Evolutionary conservation across 2,113 vertebrate genomes (phyloP), one percentile per base, ranked within the genome.

Genomic region (Siniperca chuatsi): DNA sequence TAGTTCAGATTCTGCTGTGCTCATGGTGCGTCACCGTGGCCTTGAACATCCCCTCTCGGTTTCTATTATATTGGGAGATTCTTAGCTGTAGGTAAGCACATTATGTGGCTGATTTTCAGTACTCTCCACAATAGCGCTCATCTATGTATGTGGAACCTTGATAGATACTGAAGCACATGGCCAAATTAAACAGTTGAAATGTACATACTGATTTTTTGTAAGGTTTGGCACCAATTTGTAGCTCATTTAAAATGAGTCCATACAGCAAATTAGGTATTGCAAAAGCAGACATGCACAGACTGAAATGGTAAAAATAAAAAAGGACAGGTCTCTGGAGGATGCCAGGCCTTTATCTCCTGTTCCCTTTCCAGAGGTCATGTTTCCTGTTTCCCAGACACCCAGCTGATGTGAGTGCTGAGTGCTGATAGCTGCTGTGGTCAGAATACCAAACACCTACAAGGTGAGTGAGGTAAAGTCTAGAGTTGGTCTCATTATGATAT

Each of bases 311-410:
- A 29, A 29, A 29, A 29, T 29, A 29, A 29, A 29, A 29, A 29
- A 29, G 35, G 71, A 65, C 50, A 40, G 23, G n/a, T 74, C 66
- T 50, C 67, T 55, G 44, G 69, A 78, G 40, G 71, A 82, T 12
- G 44, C n/a, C 62, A 6, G 78, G 23, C 74, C 65, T 72, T 78
- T 50, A 76, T 74, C 62, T 83, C 57, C 40, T 13, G 42, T 67
- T 77, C 64, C 42, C 57, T 40, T 52, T 78, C n/a, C 70, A 76
- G 80, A 87, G 91, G 86, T 88, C 35, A 76, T 75, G 81, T 80
- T 91, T 84, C 84, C 65, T 89, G 90, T 79, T n/a, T n/a, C n/a
- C 48, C 35, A 69, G 54, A 82, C 9, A 76, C 25, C 71, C 79
- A 85, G 69, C 69, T 78, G 75, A n/a, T n/a, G n/a, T n/a, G n/a